Percentiles rank a stretch among this genome's conserved stretches.
Conservation (phyloP, 2,888 invertebrate species). For the Drosophila suboccidentalis region DNA sequence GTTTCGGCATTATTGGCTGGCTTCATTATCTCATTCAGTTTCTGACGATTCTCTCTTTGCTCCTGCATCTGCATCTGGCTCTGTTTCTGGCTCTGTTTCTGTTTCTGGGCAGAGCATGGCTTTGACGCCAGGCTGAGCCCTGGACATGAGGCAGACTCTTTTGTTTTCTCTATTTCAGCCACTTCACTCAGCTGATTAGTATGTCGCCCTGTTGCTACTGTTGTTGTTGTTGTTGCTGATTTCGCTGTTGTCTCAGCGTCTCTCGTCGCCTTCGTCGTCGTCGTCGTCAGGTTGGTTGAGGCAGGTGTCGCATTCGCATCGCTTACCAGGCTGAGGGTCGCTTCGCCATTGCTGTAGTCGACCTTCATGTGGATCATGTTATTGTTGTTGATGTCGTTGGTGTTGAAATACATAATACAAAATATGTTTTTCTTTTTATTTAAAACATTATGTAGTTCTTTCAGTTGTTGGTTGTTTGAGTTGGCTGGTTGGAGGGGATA, state of each 20-base stretch:
- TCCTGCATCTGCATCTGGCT: slow-evolving; percentile 30
- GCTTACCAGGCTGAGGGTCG: slow-evolving; percentile 54
- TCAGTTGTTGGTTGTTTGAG: slow-evolving; percentile 18
- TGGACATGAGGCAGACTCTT: slow-evolving; percentile 45
- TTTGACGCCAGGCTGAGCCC: slow-evolving; percentile 24
- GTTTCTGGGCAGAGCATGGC: slow-evolving; percentile 31
- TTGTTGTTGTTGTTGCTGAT: slow-evolving; percentile 20
- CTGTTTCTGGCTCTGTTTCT: slow-evolving; percentile 32
- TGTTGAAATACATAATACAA: slow-evolving; percentile 38
- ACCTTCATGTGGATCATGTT: slow-evolving; percentile 53
- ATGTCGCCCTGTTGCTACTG: slow-evolving; percentile 34
- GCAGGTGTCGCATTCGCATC: slow-evolving; percentile 39
- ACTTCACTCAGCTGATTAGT: slow-evolving; percentile 18
- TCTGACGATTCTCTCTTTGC: slow-evolving; percentile 44
- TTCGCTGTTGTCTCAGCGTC: slow-evolving; percentile 36
- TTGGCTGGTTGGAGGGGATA: slow-evolving; percentile 13
- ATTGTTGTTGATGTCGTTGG: slow-evolving; percentile 4
- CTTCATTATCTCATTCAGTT: slow-evolving; percentile 30
- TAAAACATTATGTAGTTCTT: slow-evolving; percentile 15
- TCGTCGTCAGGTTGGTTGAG: slow-evolving; percentile 13
- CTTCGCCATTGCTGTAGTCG: slow-evolving; percentile 75
- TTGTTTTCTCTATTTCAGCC: slow-evolving; percentile 19
- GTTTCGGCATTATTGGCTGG: slow-evolving; percentile 24
- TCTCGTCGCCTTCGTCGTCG: slow-evolving; percentile 21
- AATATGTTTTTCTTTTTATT: slow-evolving; percentile 23